A percentile compares a stretch with the other conserved stretches of the same genome.
Evolutionary conservation across 2,888 invertebrate genomes (phyloP).

Genomic region (Pinctada fucata): DNA sequence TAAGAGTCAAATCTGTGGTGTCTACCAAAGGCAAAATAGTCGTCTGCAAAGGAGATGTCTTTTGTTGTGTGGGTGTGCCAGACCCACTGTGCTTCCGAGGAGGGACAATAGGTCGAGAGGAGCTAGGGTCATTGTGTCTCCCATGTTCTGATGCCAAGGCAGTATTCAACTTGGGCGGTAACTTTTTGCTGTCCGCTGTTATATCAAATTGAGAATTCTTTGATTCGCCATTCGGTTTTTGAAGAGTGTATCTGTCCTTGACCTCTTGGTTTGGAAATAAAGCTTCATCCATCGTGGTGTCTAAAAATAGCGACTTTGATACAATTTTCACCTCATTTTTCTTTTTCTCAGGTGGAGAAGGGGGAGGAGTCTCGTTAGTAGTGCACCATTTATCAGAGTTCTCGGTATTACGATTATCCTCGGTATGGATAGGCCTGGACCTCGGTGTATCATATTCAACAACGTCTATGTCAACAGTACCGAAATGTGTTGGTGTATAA

Average conservation of each 20-base stretch:
- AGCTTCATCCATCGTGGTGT: background rate
- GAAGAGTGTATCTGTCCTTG: background rate
- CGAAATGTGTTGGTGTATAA: background rate
- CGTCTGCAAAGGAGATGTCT: background rate
- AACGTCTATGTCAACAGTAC: background rate
- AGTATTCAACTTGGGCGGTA: background rate
- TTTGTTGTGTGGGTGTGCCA: background rate
- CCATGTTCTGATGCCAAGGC: background rate
- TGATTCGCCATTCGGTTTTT: background rate
- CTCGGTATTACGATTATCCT: background rate
- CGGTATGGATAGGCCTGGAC: background rate
- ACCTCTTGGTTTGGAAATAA: background rate
- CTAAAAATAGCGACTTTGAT: background rate
- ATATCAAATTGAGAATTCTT: background rate
- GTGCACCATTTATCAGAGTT: background rate
- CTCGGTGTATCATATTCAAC: slow-evolving; percentile 12
- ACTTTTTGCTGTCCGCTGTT: background rate
- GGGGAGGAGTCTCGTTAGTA: background rate
- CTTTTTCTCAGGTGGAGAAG: background rate
- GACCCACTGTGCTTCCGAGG: background rate
- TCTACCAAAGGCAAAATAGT: background rate
- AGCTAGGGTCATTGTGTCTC: background rate
- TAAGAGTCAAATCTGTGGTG: background rate
- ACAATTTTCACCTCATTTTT: background rate
- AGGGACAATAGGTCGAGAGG: background rate